Conservation (phyloP, 2,797 vertebrate species). For the Pogonophryne albipinna region DNA sequence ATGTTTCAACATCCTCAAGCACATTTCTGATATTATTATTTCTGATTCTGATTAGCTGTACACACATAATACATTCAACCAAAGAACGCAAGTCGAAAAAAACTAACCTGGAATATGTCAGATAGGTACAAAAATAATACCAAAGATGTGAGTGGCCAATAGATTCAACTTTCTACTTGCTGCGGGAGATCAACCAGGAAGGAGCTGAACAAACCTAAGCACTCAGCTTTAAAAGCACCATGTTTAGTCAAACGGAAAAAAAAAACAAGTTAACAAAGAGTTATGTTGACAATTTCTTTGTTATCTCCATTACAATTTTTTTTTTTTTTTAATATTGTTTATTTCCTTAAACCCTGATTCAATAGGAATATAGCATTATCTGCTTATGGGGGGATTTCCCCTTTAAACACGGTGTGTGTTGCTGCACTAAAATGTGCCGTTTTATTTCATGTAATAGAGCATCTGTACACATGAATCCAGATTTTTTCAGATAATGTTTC, state of each 20-base stretch:
- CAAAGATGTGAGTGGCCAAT: neutral
- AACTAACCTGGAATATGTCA: neutral
- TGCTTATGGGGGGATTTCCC: slow-evolving; percentile 49
- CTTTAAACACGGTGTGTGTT: slow-evolving; percentile 39
- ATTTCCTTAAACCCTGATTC: slow-evolving; percentile 16
- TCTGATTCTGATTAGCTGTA: neutral
- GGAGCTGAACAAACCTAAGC: slow-evolving; percentile 18
- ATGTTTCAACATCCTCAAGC: neutral
- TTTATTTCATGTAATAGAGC: slow-evolving; percentile 49
- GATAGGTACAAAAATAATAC: slow-evolving; percentile 16
- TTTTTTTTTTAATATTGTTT: slow-evolving; percentile 10
- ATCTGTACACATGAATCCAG: slow-evolving; percentile 41
- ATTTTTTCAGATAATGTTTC: slow-evolving; percentile 24
- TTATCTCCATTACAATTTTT: slow-evolving; percentile 12
- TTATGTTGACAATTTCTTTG: slow-evolving; percentile 20
- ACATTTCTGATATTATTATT: slow-evolving; percentile 1
- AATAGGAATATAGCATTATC: slow-evolving; percentile 29
- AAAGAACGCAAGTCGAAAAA: slow-evolving; percentile 3
- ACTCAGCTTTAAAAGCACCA: slow-evolving; percentile 44
- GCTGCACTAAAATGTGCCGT: slow-evolving; percentile 45
- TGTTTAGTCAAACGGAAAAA: slow-evolving; percentile 44
- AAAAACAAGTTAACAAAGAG: slow-evolving; percentile 15
- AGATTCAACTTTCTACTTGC: slow-evolving; percentile 22
- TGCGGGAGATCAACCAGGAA: neutral
- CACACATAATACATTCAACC: slow-evolving; percentile 1